Conservation (phyloP, 2,113 vertebrate genomes). For the Merops nubicus region DNA sequence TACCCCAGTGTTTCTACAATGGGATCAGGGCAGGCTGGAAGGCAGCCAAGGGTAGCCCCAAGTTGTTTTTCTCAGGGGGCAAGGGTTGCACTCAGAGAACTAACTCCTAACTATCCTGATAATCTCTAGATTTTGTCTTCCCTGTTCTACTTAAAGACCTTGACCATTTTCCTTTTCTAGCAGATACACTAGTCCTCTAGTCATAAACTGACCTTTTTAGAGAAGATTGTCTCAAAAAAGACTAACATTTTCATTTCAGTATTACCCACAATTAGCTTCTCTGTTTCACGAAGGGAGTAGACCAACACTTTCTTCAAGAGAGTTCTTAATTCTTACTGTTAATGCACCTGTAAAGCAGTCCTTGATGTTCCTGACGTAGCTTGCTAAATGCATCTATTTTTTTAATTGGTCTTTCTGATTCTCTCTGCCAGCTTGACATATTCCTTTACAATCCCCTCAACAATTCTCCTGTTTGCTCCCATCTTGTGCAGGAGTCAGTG, state of each 20-base stretch:
- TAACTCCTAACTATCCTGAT: accelerated
- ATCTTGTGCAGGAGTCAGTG: background rate
- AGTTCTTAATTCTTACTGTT: background rate
- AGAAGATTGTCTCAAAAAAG: background rate
- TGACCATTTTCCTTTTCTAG: background rate
- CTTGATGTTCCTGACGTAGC: background rate
- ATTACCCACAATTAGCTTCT: background rate
- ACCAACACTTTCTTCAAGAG: background rate
- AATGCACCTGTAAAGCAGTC: background rate
- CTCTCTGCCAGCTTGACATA: background rate
- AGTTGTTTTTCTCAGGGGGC: background rate
- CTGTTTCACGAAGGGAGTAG: background rate
- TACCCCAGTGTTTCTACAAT: background rate
- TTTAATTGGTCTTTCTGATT: background rate
- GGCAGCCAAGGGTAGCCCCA: background rate
- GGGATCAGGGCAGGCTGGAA: background rate
- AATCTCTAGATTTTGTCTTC: background rate
- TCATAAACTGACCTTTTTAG: background rate
- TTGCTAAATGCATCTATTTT: background rate
- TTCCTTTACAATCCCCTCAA: background rate
- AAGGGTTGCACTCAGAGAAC: background rate
- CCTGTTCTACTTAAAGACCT: background rate
- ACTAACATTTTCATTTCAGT: background rate
- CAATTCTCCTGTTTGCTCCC: background rate
- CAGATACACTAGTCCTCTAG: background rate